A percentile compares a stretch with the other conserved stretches of the same genome.
These are phyloP conservation scores for Mobula birostris DNA, from an alignment of 2,113 vertebrate genomes.

Conservation along the genomic window DNA sequence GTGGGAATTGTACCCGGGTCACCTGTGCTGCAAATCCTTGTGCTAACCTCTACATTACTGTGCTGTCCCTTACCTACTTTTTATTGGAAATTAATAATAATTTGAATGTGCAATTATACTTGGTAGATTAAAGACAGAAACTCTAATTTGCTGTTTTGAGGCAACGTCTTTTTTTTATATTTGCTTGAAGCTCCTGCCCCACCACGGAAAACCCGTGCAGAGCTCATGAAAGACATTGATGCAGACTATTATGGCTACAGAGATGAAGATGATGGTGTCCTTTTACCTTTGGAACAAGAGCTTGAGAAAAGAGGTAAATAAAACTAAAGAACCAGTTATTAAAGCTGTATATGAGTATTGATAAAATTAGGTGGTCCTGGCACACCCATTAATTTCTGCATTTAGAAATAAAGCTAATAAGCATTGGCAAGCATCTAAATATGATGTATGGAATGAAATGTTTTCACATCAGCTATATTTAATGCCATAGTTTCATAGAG, in stretches of 20 bases:
- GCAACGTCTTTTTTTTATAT: neutral
- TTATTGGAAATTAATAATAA: neutral
- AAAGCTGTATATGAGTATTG: neutral
- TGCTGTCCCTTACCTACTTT: too few relatives aligned
- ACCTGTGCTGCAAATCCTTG: too few relatives aligned
- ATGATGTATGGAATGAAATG: neutral
- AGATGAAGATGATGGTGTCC: conserved; percentile 87
- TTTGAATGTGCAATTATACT: neutral
- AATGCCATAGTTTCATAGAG: neutral
- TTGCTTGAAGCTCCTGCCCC: conserved; percentile 68
- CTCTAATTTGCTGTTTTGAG: neutral
- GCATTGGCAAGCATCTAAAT: neutral
- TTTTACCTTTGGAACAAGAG: conserved; percentile 82
- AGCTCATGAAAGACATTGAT: conserved; percentile 93
- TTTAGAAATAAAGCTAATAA: neutral
- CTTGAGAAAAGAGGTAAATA: conserved; percentile 74
- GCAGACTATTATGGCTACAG: conserved; percentile 93
- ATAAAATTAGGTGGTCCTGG: neutral
- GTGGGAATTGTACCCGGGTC: too few relatives aligned
- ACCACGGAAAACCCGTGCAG: conserved; percentile 78
- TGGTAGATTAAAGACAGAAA: neutral
- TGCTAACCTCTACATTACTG: too few relatives aligned
- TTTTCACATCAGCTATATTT: neutral
- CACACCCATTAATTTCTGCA: neutral
- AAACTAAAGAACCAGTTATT: neutral